These are phyloP conservation scores for Leptosomus discolor DNA, from an alignment of 2,113 vertebrate species.

Conservation along the genomic window DNA sequence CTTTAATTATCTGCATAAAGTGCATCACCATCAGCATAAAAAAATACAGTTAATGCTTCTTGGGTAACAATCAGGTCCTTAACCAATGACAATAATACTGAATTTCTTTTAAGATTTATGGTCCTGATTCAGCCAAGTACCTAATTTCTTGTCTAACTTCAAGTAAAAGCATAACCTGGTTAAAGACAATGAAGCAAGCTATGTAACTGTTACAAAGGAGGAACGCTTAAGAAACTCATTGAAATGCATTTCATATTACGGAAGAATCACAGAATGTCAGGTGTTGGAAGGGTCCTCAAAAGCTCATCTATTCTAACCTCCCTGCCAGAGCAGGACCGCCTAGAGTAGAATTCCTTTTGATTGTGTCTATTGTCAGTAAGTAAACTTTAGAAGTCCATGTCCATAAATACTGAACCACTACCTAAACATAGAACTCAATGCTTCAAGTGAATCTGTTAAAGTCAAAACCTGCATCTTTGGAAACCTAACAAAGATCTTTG, in stretches of 20 bases:
- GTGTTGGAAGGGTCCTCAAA: no score
- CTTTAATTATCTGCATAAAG: constrained; percentile 74
- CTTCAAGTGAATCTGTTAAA: background rate
- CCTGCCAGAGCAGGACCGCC: no score
- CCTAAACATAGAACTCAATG: background rate
- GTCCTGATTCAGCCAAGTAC: background rate
- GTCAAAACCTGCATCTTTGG: background rate
- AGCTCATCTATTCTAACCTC: no score
- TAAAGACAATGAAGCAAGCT: background rate
- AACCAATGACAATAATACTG: constrained; percentile 11
- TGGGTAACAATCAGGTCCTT: constrained; percentile 48
- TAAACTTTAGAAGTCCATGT: background rate
- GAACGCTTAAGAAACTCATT: background rate
- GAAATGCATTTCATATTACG: background rate
- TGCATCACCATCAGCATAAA: constrained; percentile 47
- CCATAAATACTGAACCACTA: no score
- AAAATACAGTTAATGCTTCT: constrained; percentile 7
- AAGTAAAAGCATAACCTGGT: background rate
- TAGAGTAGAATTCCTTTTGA: background rate
- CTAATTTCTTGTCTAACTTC: background rate
- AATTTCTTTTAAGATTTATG: constrained; percentile 5
- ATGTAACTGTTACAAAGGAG: background rate
- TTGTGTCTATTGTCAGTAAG: background rate
- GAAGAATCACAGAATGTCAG: no score
- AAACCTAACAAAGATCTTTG: background rate